Evolutionary conservation across 2,113 vertebrate species (phyloP), one percentile per base, ranked within the genome.

Genomic region (Larimichthys crocea): DNA sequence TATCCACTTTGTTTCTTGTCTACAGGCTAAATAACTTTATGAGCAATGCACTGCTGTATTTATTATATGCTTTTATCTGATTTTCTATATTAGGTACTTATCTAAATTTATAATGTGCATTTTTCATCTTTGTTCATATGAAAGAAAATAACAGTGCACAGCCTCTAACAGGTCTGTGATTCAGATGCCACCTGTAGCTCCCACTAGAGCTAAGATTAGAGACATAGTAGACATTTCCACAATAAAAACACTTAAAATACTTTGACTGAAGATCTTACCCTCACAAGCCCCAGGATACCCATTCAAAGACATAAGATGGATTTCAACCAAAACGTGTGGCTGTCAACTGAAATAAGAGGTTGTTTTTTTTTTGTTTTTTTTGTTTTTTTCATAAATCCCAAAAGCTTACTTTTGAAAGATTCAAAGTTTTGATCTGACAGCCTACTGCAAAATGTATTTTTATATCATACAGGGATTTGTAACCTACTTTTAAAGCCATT

Each of bases 401-500:
- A 63, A 81, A 69, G 64, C 56, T 50, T 73, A 14, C 63, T 76
- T 46, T 82, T 75, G 16, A 76, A 82, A 84, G 29, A 72, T 48
- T 68, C 60, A 76, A 83, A 52, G 29, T 73, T 78, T 81, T 53
- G 46, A 77, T 88, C 44, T 81, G 79, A 86, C 81, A 83, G 49
- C 66, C 67, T 6, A 10, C 40, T 81, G 53, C 44, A 72, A 62
- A 67, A 26, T 68, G n/a, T 61, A 60, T 70, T 83, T 74, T 64
- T 35, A 31, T 49, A 80, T 62, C 65, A 79, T 60, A 83, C 20
- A 68, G 55, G 68, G 68, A 76, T 82, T 87, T 85, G 84, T 80
- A 90, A 97, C 98, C 96, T 97, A 99, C 98, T 97, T 95, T 96
- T 96, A 92, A 97, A 97, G 91, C 95, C 97, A 91, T 97, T 97